phyloP scores from a whole-genome alignment of 1,140 invertebrate species.

The Temnothorax nylanderi region DNA sequence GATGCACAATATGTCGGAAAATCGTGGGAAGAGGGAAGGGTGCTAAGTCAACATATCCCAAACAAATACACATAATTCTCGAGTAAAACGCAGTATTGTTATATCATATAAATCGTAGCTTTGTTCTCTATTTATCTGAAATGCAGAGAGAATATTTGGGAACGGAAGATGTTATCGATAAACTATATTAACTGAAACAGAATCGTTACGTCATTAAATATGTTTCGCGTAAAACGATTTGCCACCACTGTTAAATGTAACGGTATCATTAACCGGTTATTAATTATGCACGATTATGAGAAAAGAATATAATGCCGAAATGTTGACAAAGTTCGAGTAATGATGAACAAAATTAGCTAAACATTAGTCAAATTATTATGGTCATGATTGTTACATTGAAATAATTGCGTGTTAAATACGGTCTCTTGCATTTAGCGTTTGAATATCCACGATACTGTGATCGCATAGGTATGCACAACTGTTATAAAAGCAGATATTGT shows the following conservation, averaged over 20 bases:
- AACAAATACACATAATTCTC: slow-evolving; percentile 28
- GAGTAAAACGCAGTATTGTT: slow-evolving; percentile 30
- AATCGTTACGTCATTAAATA: slow-evolving; percentile 74
- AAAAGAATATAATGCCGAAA: slow-evolving; percentile 38
- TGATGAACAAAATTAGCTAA: slow-evolving; percentile 34
- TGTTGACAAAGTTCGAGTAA: slow-evolving; percentile 32
- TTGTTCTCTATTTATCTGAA: slow-evolving; percentile 32
- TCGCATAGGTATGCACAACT: neutral
- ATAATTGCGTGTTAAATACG: slow-evolving; percentile 39
- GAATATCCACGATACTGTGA: neutral
- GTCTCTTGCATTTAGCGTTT: slow-evolving; percentile 2
- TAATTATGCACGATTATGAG: neutral
- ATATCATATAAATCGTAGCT: slow-evolving; percentile 44
- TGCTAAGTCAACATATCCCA: slow-evolving; percentile 2
- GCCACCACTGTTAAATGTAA: neutral
- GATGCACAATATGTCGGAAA: slow-evolving; percentile 9
- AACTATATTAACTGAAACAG: slow-evolving; percentile 61
- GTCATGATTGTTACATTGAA: neutral
- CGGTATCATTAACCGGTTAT: slow-evolving; percentile 22
- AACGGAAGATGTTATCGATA: slow-evolving; percentile 44
- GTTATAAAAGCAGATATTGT: slow-evolving; percentile 61
- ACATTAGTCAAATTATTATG: slow-evolving; percentile 35
- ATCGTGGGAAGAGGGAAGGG: neutral
- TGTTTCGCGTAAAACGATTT: neutral
- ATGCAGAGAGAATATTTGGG: neutral